These are phyloP conservation scores for Semicossyphus pulcher DNA, from an alignment of 2,113 vertebrate genomes.

Conservation along the genomic window DNA sequence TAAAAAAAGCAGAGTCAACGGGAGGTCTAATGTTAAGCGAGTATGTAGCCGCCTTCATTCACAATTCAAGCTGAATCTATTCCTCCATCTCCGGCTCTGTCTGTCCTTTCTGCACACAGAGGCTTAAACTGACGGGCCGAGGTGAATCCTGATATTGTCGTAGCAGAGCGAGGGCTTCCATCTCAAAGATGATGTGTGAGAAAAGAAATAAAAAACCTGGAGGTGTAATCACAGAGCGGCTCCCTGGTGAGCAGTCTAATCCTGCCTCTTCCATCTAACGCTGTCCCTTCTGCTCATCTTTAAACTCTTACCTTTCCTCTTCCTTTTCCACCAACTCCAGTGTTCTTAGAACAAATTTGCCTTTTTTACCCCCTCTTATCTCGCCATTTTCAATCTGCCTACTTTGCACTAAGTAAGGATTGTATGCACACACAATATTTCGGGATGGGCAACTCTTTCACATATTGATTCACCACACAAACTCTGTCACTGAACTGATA, in stretches of 20 bases:
- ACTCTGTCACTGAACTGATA: slow-evolving; percentile 34
- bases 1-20: not conserved
- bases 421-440: slow-evolving; percentile 34
- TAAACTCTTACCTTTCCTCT: slow-evolving; percentile 2
- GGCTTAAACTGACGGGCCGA: slow-evolving; percentile 15
- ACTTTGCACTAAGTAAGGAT: not conserved
- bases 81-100: not conserved
- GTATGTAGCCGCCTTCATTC: not conserved
- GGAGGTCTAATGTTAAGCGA: not conserved
- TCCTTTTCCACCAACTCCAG: not conserved
- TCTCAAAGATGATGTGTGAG: slow-evolving; percentile 7
- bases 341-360: not conserved
- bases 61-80: not conserved
- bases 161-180: slow-evolving; percentile 1
- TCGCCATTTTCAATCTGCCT: not conserved
- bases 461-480: slow-evolving; percentile 42
- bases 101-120: not conserved
- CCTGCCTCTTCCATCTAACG: not conserved
- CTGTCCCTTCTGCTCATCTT: not conserved
- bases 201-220: slow-evolving; percentile 25
- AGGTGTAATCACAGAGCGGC: slow-evolving; percentile 20
- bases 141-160: slow-evolving; percentile 20
- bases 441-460: slow-evolving; percentile 9
- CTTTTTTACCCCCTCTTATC: not conserved
- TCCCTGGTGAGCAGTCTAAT: slow-evolving; percentile 22